These are phyloP conservation scores for Nylanderia fulva DNA, from an alignment of 1,140 invertebrate species.

Conservation along the genomic window DNA sequence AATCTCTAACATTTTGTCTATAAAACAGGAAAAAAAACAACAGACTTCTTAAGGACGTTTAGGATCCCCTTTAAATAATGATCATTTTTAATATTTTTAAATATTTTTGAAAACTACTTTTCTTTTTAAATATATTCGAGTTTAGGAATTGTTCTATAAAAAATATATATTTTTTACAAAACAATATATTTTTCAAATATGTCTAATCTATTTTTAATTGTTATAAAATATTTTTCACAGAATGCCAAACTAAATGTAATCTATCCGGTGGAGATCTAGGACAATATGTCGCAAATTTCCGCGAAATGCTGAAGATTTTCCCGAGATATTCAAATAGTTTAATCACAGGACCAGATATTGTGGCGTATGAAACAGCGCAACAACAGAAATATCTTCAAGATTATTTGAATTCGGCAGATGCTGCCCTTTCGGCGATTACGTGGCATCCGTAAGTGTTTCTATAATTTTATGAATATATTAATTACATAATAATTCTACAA, in stretches of 20 bases:
- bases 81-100: neutral
- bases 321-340: constrained; percentile 81
- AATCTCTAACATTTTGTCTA: too few species aligned
- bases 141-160: neutral
- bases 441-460: constrained; percentile 88
- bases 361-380: constrained; percentile 77
- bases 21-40: too few species aligned
- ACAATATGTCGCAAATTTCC: constrained; percentile 86
- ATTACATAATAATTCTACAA: neutral
- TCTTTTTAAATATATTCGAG: neutral
- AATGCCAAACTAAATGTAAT: constrained; percentile 80
- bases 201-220: too few species aligned
- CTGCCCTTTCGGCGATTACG: constrained; percentile 87
- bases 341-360: constrained; percentile 83
- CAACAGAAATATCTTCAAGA: constrained; percentile 86
- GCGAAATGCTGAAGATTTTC: constrained; percentile 87
- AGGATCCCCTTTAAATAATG: too few species aligned
- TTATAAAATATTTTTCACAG: constrained; percentile 64
- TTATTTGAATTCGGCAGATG: constrained; percentile 86
- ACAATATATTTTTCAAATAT: too few species aligned
- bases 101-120: neutral
- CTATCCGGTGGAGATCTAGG: constrained; percentile 80
- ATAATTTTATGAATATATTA: neutral
- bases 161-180: too few species aligned
- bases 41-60: too few species aligned